Conservation (phyloP, 2,113 vertebrate genomes). For the Callopanchax toddi region DNA sequence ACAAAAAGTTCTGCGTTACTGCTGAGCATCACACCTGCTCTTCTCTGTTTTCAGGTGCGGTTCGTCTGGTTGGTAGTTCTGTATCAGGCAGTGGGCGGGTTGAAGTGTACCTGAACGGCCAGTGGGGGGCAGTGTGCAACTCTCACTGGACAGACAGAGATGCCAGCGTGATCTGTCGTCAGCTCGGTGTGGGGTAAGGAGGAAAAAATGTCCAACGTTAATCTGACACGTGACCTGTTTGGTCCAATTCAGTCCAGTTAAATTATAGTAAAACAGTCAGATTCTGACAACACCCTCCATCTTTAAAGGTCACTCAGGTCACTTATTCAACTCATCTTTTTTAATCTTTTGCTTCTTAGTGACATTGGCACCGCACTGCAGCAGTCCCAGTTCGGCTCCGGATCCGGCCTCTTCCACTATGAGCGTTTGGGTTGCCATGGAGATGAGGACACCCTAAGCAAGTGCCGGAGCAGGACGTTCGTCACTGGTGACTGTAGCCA, state of each 20-base stretch:
- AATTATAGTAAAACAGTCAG: too few species aligned
- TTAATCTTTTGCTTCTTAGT: constrained; percentile 53
- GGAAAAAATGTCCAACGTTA: not conserved
- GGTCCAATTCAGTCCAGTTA: not conserved
- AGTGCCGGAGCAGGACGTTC: constrained; percentile 82
- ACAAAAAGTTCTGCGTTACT: not conserved
- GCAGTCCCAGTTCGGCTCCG: constrained; percentile 72
- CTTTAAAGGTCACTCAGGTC: too few species aligned
- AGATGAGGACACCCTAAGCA: constrained; percentile 83
- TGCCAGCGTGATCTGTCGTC: constrained; percentile 89
- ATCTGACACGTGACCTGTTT: not conserved
- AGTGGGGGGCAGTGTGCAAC: constrained; percentile 89
- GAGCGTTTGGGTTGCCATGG: constrained; percentile 88
- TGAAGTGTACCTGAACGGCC: constrained; percentile 85
- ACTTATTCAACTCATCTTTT: not conserved
- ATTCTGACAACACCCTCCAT: not conserved
- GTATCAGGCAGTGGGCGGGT: constrained; percentile 74
- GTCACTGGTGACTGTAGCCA: constrained; percentile 83
- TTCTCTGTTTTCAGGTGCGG: constrained; percentile 75
- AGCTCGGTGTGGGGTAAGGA: constrained; percentile 85
- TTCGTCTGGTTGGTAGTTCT: constrained; percentile 80
- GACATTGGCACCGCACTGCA: constrained; percentile 84
- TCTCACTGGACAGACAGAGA: constrained; percentile 88
- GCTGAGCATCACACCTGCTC: not conserved
- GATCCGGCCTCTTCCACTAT: constrained; percentile 83